These are phyloP conservation scores for Sinocyclocheilus grahami DNA, from an alignment of 2,113 vertebrate species.

Conservation along the genomic window DNA sequence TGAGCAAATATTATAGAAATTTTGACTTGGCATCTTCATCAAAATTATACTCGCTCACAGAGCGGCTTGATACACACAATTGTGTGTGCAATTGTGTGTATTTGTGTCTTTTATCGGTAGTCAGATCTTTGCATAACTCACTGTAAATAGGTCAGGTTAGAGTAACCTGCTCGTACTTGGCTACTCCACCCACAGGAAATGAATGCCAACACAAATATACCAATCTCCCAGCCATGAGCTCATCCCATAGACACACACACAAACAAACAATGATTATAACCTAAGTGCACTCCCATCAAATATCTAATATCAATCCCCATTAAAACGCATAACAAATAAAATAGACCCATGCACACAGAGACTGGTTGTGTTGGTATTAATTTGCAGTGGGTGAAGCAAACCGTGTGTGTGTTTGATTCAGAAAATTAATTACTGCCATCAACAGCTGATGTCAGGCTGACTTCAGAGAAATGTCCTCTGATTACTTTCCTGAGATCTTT, in stretches of 20 bases:
- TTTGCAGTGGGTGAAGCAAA: slow-evolving; percentile 7
- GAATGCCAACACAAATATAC: slow-evolving; percentile 6
- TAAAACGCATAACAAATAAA: slow-evolving; percentile 6
- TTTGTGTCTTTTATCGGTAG: slow-evolving; percentile 21
- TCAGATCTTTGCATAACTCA: slow-evolving; percentile 36
- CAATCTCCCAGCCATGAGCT: slow-evolving; percentile 32
- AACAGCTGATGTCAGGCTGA: slow-evolving; percentile 52
- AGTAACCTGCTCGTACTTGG: slow-evolving; percentile 14
- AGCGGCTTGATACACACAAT: background rate
- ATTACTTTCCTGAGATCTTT: slow-evolving; percentile 38
- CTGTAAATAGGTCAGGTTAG: slow-evolving; percentile 32
- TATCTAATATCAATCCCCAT: slow-evolving; percentile 28
- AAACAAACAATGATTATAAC: slow-evolving; percentile 22
- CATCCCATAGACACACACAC: slow-evolving; percentile 5
- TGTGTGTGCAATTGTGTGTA: slow-evolving; percentile 13
- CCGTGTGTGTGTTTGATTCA: background rate
- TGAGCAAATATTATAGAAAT: slow-evolving; percentile 32
- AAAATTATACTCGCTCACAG: background rate
- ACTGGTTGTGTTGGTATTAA: slow-evolving; percentile 23
- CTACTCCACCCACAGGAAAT: slow-evolving; percentile 44
- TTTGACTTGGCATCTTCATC: background rate
- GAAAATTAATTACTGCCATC: slow-evolving; percentile 41
- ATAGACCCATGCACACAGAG: slow-evolving; percentile 1
- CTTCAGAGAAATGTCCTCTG: slow-evolving; percentile 53
- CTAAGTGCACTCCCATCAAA: slow-evolving; percentile 22